Evolutionary conservation across 2,797 vertebrate genomes (phyloP).

Genomic region (Pangasius macronema): DNA sequence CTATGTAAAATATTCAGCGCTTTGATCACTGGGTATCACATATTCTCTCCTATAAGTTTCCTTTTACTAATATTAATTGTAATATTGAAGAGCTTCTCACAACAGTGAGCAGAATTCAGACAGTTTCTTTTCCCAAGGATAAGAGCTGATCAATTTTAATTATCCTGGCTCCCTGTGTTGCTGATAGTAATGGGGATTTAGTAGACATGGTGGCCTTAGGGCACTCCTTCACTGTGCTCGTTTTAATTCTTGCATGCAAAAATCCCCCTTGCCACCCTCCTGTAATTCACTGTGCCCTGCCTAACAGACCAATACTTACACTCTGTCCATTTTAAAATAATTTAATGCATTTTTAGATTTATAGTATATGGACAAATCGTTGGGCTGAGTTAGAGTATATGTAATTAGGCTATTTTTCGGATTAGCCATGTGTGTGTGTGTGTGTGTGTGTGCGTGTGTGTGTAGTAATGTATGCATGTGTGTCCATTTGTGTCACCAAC

Average conservation of each 20-base stretch:
- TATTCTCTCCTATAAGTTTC: neutral
- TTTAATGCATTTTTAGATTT: conserved; percentile 35
- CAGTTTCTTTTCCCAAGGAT: conserved; percentile 43
- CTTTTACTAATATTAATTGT: conserved; percentile 15
- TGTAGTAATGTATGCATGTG: neutral
- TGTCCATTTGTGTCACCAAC: conserved; percentile 16
- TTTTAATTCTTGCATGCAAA: conserved; percentile 19
- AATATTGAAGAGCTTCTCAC: conserved; percentile 5
- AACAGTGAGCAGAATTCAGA: conserved; percentile 7
- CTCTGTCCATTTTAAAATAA: conserved; percentile 34
- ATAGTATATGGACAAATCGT: neutral
- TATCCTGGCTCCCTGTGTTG: conserved; percentile 59
- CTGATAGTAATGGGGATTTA: conserved; percentile 64
- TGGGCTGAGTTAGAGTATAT: neutral
- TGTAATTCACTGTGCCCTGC: conserved; percentile 11
- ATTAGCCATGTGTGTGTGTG: neutral
- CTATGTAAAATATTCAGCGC: neutral
- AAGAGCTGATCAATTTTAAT: conserved; percentile 71
- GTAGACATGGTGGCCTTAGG: conserved; percentile 56
- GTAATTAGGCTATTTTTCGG: conserved; percentile 1
- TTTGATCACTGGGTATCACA: neutral
- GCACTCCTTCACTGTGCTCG: conserved; percentile 17
- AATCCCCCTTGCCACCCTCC: neutral
- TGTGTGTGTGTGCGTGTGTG: neutral
- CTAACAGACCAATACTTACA: conserved; percentile 39